A percentile compares a stretch with the other conserved stretches of the same genome.
Evolutionary conservation across 2,113 vertebrate genomes (phyloP).

Genomic region (Rhynchomys soricoides): DNA sequence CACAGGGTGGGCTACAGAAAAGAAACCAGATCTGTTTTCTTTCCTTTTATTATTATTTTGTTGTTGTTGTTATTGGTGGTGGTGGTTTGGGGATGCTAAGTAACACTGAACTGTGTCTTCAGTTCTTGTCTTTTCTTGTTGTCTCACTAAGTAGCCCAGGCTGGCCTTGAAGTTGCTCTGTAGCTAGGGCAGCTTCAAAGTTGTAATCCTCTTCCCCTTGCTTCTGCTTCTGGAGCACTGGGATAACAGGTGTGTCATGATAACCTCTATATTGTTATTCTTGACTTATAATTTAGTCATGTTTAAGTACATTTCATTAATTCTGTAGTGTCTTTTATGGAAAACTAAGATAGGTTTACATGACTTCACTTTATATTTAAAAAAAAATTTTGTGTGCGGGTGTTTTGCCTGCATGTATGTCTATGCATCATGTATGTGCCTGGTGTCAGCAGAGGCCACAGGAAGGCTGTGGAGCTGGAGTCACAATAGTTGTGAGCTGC

Average conservation of each 20-base stretch:
- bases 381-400: neutral
- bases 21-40: neutral
- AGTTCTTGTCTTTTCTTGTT: too few species aligned
- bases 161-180: neutral
- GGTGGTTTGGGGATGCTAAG: neutral
- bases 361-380: constrained; percentile 9
- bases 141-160: neutral
- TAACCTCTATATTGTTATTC: neutral
- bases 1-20: neutral
- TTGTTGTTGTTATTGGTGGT: too few species aligned
- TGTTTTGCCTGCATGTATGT: neutral
- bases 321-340: neutral
- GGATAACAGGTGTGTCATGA: neutral
- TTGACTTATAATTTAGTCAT: neutral
- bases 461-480: neutral
- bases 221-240: neutral
- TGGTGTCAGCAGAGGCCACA: neutral
- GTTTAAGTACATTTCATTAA: neutral
- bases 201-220: neutral
- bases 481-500: neutral
- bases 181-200: neutral
- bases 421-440: neutral
- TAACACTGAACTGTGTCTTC: neutral
- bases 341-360: constrained; percentile 12
- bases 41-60: neutral